Base-by-base conservation (phyloP, 2,113 vertebrate genomes). In the Sturnus vulgaris region DNA sequence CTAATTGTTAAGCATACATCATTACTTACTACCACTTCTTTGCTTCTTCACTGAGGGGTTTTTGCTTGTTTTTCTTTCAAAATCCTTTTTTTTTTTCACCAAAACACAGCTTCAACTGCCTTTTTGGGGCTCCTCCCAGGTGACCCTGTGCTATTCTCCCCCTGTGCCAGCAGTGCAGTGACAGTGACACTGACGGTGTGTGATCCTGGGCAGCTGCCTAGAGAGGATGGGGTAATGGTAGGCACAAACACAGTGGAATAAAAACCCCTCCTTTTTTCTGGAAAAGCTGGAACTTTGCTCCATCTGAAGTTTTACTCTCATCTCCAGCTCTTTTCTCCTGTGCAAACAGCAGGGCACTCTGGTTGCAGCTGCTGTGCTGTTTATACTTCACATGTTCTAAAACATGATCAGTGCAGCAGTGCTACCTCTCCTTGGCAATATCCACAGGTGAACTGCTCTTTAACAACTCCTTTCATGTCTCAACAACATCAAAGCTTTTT, bases 351-450 rank as follows among this genome's bases (percentile, higher is more conserved):
- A 63, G 71, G 90, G 55, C 31, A 3, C 50, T 61, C 16, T 59
- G 68, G 56, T 56, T 92, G 79, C 88, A 90, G 68, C 84, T 89
- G 68, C 71, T 91, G 82, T 92, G 84, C 89, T 96, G 84, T 91
- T 95, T 85, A 27, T 85, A 53, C 81, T 89, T 91, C 42, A 66
- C 84, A 72, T 0, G 1, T 87, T 95, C 95, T 66, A 77, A 93
- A 96, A 80, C 68, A 69, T 17, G 79, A 88, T 95, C 89, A 53
- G 70, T 86, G 8, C 70, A 82, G 59, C 25, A 64, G 33, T 28
- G 60, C 59, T 84, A 3, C 71, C 44, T 80, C 82, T 91, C 37
- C 85, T 90, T 76, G 89, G 82, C 89, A 75, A 55, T 91, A 90
- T 57, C 85, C 79, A 90, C 94, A 77, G 84, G 76, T 96, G 89